Percentiles rank a stretch among this genome's conserved stretches.
Conservation (phyloP, 2,888 invertebrate species). For the Drosophila birchii region DNA sequence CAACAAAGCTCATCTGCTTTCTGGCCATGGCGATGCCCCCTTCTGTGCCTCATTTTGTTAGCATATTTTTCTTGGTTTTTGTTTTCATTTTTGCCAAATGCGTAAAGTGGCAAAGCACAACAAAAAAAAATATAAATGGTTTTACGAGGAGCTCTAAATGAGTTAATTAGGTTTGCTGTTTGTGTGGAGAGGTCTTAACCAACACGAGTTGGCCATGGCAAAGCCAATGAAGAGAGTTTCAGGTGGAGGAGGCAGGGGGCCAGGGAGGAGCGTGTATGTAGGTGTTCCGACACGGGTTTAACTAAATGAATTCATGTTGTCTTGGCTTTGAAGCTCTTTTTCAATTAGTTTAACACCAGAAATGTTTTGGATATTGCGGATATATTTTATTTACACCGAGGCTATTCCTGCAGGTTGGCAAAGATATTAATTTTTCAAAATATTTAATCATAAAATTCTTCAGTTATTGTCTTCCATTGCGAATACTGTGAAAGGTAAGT, state of each 20-base stretch:
- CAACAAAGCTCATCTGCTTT: conserved; percentile 48
- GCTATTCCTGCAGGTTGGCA: no score
- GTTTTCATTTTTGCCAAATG: conserved; percentile 18
- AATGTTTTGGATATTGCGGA: no score
- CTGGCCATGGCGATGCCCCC: conserved; percentile 52
- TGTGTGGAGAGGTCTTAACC: conserved; percentile 31
- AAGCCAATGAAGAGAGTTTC: conserved; percentile 36
- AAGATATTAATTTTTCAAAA: no score
- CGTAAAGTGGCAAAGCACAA: conserved; percentile 41
- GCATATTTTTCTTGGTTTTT: conserved; percentile 10
- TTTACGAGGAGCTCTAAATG: conserved; percentile 47
- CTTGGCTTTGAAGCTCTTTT: background rate
- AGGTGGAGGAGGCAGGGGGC: background rate
- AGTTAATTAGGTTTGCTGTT: conserved; percentile 44
- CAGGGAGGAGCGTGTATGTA: conserved; percentile 9
- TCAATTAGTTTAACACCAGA: background rate
- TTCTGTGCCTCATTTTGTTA: conserved; percentile 19
- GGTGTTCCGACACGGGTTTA: conserved; percentile 15
- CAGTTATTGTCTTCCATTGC: no score
- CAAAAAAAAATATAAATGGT: conserved; percentile 37
- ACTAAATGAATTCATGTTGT: background rate
- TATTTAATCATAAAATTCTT: no score
- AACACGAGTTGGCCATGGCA: conserved; percentile 42
- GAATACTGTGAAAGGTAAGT: no score
- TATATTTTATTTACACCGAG: no score